Percentiles rank a stretch among this genome's conserved stretches.
Conservation (phyloP, 92 coral and sea anemone species). For the Epizoanthus ramosus region DNA sequence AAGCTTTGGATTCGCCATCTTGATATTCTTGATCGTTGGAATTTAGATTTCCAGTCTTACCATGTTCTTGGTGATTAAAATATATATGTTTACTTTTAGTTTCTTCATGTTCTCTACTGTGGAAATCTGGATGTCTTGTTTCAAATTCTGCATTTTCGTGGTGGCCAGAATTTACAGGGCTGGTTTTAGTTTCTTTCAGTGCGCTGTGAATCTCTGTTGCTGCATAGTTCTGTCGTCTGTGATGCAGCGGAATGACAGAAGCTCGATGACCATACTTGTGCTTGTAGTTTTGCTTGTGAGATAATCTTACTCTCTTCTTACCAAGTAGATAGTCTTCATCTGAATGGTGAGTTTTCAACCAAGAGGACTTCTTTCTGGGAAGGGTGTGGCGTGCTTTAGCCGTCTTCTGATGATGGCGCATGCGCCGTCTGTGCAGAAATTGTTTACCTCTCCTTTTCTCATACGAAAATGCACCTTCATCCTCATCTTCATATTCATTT, state of each 20-base stretch:
- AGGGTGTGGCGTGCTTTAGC: slow-evolving; percentile 14
- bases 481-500: slow-evolving; percentile 1
- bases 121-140: neutral
- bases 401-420: neutral
- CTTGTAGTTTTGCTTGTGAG: neutral
- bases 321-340: neutral
- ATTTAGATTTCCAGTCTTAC: neutral
- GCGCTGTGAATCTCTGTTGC: neutral
- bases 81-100: neutral
- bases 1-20: neutral
- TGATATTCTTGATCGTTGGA: neutral
- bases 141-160: neutral
- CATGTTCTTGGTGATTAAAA: neutral
- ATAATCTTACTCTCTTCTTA: neutral
- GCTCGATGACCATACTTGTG: neutral
- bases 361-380: slow-evolving; percentile 7
- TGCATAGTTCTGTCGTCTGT: neutral
- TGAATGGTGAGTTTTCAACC: neutral
- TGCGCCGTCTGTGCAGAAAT: neutral
- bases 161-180: neutral
- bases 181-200: neutral
- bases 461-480: neutral
- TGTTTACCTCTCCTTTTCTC: neutral
- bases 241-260: neutral
- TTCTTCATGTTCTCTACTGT: neutral